These are phyloP conservation scores for Drosophila falleni DNA, from an alignment of 2,888 invertebrate species.

Conservation along the genomic window DNA sequence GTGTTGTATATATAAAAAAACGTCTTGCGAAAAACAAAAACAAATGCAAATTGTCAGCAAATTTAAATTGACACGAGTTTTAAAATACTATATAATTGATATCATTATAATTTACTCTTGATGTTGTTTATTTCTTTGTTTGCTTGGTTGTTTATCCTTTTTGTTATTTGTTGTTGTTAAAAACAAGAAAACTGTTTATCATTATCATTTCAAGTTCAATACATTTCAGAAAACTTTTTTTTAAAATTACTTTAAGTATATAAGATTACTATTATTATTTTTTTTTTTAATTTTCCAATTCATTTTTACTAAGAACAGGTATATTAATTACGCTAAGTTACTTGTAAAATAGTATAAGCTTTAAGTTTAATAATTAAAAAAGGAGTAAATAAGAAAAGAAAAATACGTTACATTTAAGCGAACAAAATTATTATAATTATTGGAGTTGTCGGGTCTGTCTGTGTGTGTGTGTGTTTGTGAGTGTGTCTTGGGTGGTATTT, in stretches of 20 bases:
- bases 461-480: slow-evolving; percentile 15
- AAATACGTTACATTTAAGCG: slow-evolving; percentile 71
- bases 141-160: slow-evolving; percentile 47
- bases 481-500: slow-evolving; percentile 1
- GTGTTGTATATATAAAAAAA: slow-evolving; percentile 57
- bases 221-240: slow-evolving; percentile 60
- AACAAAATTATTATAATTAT: slow-evolving; percentile 41
- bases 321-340: slow-evolving; percentile 79
- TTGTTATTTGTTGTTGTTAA: slow-evolving; percentile 61
- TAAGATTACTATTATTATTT: slow-evolving; percentile 42
- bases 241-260: slow-evolving; percentile 73
- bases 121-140: slow-evolving; percentile 35
- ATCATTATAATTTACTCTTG: slow-evolving; percentile 68
- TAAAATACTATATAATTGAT: slow-evolving; percentile 50
- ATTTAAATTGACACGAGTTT: slow-evolving; percentile 70
- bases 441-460: slow-evolving; percentile 34
- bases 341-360: slow-evolving; percentile 75
- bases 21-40: slow-evolving; percentile 83
- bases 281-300: slow-evolving; percentile 66
- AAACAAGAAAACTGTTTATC: slow-evolving; percentile 80
- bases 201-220: slow-evolving; percentile 46
- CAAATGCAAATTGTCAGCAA: slow-evolving; percentile 82
- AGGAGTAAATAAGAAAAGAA: slow-evolving; percentile 59
- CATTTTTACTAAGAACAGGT: slow-evolving; percentile 74
- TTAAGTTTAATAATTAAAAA: slow-evolving; percentile 72